These are phyloP conservation scores for Microctonus aethiopoides DNA, from an alignment of 2,888 invertebrate genomes.

Conservation along the genomic window DNA sequence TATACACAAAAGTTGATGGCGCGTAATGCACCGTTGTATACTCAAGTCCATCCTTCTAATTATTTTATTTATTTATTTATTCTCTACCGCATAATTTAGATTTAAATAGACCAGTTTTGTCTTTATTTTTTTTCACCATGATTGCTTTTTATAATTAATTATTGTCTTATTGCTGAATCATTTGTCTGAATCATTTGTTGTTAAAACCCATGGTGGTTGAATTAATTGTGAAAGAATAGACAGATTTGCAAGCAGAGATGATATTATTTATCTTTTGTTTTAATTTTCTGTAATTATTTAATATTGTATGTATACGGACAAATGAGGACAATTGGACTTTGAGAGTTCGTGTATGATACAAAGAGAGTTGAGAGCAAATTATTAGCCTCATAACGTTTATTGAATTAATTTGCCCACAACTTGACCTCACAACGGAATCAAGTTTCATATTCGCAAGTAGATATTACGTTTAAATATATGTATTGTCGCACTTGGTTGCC, in stretches of 20 bases:
- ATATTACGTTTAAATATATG: neutral
- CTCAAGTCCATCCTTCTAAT: neutral
- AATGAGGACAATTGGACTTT: neutral
- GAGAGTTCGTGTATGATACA: neutral
- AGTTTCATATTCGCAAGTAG: neutral
- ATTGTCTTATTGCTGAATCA: neutral
- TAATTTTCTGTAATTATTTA: neutral
- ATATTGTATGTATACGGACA: neutral
- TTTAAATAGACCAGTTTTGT: too few relatives aligned
- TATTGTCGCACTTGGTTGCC: neutral
- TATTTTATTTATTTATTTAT: too few relatives aligned
- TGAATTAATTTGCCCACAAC: neutral
- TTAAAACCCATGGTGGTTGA: neutral
- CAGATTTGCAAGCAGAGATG: neutral
- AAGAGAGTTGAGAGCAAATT: neutral
- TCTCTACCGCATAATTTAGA: neutral
- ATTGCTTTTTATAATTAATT: neutral
- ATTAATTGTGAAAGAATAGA: neutral
- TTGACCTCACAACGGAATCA: neutral
- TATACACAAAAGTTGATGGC: neutral
- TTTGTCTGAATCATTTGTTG: neutral
- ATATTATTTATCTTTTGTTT: neutral
- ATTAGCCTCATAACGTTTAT: neutral
- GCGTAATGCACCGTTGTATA: neutral
- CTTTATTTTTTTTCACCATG: neutral